Conservation (phyloP, 2,888 invertebrate genomes). For the Cylindroiulus punctatus region DNA sequence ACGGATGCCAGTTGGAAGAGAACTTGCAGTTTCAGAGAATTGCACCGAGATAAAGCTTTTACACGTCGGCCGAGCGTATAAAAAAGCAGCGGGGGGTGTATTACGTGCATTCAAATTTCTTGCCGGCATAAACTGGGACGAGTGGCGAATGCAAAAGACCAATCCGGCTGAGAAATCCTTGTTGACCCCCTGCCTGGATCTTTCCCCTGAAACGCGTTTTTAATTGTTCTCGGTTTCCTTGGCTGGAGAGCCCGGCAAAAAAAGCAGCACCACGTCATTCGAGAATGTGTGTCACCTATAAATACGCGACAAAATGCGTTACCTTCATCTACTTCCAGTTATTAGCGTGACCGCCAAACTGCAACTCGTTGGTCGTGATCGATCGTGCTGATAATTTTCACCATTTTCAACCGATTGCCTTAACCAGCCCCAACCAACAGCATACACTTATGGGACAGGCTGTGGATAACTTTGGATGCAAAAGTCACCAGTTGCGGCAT, state of each 20-base stretch:
- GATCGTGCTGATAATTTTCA: constrained; percentile 45
- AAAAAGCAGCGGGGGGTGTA: constrained; percentile 7
- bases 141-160: constrained; percentile 39
- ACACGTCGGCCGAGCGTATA: neutral
- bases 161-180: constrained; percentile 8
- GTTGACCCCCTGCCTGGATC: constrained; percentile 36
- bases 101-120: constrained; percentile 17
- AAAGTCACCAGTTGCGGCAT: neutral
- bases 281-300: constrained; percentile 45
- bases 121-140: neutral
- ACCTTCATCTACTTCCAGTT: constrained; percentile 45
- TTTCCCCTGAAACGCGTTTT: constrained; percentile 40
- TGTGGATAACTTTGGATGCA: constrained; percentile 37
- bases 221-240: constrained; percentile 45
- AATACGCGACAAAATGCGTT: constrained; percentile 33
- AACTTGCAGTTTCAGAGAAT: neutral
- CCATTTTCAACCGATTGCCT: constrained; percentile 9
- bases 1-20: neutral
- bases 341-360: constrained; percentile 40
- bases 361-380: constrained; percentile 38
- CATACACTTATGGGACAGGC: constrained; percentile 39
- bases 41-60: neutral
- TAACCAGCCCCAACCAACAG: neutral
- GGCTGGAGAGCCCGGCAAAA: neutral
- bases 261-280: constrained; percentile 2